A percentile compares a stretch with the other conserved stretches of the same genome.
Conservation (phyloP, 2,888 invertebrate species). For the Melangyna quadrimaculata region DNA sequence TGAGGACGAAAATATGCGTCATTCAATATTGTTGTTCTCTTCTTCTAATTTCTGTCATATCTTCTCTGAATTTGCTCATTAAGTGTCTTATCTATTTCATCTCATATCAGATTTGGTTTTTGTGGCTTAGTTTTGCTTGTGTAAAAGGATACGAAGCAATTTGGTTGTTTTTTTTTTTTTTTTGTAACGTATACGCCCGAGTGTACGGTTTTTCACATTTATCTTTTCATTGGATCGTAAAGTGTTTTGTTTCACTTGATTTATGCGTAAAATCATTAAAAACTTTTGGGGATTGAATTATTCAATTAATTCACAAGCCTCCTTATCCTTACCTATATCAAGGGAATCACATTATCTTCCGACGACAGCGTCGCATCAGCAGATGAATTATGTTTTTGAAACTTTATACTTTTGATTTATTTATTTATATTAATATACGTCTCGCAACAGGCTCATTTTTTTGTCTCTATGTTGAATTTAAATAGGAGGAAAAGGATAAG, state of each 20-base stretch:
- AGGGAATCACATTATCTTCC: not conserved
- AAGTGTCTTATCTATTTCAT: slow-evolving; percentile 41
- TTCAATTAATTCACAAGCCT: slow-evolving; percentile 8
- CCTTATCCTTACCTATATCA: too few relatives aligned
- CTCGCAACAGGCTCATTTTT: not conserved
- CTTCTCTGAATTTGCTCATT: not conserved
- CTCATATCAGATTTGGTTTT: slow-evolving; percentile 33
- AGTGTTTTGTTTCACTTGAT: slow-evolving; percentile 40
- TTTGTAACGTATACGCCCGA: slow-evolving; percentile 32
- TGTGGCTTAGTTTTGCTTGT: slow-evolving; percentile 19
- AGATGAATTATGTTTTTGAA: not conserved
- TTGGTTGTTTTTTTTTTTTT: not conserved
- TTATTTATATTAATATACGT: not conserved
- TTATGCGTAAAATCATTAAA: slow-evolving; percentile 24
- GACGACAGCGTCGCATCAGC: not conserved
- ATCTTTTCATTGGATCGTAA: not conserved
- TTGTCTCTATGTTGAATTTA: not conserved
- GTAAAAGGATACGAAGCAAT: slow-evolving; percentile 1
- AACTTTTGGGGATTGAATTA: not conserved
- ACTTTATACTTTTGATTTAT: not conserved
- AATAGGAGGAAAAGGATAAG: not conserved
- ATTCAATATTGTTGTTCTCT: not conserved
- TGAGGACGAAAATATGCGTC: slow-evolving; percentile 14
- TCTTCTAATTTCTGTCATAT: not conserved
- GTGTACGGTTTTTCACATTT: not conserved